These are phyloP conservation scores for Sialis fuliginosa DNA, from an alignment of 2,888 invertebrate species.

Conservation along the genomic window DNA sequence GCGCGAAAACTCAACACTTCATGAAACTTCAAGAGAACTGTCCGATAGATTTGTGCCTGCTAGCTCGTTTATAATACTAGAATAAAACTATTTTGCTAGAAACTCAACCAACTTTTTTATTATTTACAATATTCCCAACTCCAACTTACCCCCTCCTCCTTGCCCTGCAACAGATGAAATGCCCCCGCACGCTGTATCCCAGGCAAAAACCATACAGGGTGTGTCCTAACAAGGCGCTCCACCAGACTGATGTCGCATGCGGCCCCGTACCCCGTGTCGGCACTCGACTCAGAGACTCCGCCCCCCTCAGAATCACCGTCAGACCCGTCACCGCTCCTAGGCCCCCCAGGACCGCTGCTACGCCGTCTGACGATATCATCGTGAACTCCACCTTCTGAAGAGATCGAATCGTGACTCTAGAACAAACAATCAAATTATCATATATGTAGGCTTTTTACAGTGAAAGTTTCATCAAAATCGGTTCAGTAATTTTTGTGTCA, in stretches of 20 bases:
- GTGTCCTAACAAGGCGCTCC: constrained; percentile 76
- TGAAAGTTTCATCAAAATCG: neutral
- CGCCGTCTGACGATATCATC: too few relatives aligned
- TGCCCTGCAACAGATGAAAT: constrained; percentile 82
- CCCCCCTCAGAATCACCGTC: constrained; percentile 28
- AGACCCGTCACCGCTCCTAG: constrained; percentile 21
- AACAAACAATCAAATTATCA: constrained; percentile 13
- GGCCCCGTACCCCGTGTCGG: constrained; percentile 45
- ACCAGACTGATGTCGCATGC: constrained; percentile 72
- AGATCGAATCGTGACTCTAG: constrained; percentile 47
- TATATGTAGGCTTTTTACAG: neutral
- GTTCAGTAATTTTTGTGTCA: neutral
- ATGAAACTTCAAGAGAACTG: too few relatives aligned
- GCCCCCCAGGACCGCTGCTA: too few relatives aligned
- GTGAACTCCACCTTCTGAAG: constrained; percentile 32
- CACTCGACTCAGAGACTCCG: constrained; percentile 22
- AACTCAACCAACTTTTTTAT: too few relatives aligned
- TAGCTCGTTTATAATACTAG: too few relatives aligned
- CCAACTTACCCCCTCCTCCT: constrained; percentile 82
- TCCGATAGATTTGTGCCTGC: too few relatives aligned
- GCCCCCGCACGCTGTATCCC: constrained; percentile 87
- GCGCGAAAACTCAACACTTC: too few relatives aligned
- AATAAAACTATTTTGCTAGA: too few relatives aligned
- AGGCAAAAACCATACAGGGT: constrained; percentile 91
- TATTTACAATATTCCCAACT: too few relatives aligned